A percentile compares a stretch with the other conserved stretches of the same genome.
Evolutionary conservation across 2,888 invertebrate species (phyloP).

Genomic region (Netelia virgata): DNA sequence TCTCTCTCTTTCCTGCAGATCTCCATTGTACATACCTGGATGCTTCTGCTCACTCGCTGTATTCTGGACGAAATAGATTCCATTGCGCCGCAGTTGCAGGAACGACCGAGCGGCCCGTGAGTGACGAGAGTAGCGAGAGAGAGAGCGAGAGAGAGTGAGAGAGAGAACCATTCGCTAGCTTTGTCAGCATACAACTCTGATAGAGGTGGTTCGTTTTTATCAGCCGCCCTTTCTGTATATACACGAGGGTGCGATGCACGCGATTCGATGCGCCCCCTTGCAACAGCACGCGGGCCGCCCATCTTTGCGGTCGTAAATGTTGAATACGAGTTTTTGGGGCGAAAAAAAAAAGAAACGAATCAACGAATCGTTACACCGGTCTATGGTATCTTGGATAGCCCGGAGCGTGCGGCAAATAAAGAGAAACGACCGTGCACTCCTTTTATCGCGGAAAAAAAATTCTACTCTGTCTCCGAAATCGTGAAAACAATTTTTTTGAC

Average conservation of each 20-base stretch:
- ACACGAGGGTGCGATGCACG: neutral
- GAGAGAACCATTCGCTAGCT: slow-evolving; percentile 20
- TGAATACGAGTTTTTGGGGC: too few species aligned
- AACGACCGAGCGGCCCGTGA: slow-evolving; percentile 40
- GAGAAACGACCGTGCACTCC: too few species aligned
- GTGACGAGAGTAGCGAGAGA: slow-evolving; percentile 27
- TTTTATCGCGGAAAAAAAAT: too few species aligned
- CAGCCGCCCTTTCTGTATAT: slow-evolving; percentile 35
- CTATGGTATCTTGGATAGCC: too few species aligned
- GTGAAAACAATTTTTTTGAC: too few species aligned
- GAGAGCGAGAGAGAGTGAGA: neutral
- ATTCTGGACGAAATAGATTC: slow-evolving; percentile 51
- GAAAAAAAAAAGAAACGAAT: neutral
- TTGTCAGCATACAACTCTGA: slow-evolving; percentile 66
- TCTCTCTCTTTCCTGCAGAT: neutral
- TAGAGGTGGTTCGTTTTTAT: slow-evolving; percentile 71
- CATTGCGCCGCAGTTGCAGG: slow-evolving; percentile 46
- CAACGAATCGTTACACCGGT: too few species aligned
- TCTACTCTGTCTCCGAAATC: too few species aligned
- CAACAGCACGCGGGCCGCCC: neutral
- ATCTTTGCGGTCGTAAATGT: neutral
- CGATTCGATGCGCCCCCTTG: neutral
- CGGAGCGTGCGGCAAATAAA: too few species aligned
- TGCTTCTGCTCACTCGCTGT: slow-evolving; percentile 32
- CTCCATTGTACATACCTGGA: neutral